Conservation (phyloP, 2,113 vertebrate genomes). For the Phainopepla nitens region DNA sequence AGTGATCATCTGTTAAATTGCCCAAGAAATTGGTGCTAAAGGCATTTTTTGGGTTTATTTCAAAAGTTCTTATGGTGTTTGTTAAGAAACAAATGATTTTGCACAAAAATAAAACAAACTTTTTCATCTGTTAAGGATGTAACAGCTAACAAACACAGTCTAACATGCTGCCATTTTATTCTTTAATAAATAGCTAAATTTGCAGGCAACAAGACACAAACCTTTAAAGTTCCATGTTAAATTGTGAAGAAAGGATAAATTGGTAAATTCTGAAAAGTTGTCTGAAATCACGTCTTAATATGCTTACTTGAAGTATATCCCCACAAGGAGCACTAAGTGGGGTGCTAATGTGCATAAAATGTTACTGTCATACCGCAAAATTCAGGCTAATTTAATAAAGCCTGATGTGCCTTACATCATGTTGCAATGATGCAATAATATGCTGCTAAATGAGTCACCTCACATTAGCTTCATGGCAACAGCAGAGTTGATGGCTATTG, state of each 20-base stretch:
- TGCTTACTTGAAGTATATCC: slow-evolving; percentile 32
- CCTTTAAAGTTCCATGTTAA: background rate
- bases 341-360: slow-evolving; percentile 60
- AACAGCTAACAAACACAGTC: background rate
- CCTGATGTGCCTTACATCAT: slow-evolving; percentile 71
- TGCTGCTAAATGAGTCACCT: slow-evolving; percentile 72
- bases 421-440: slow-evolving; percentile 74
- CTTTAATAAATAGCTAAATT: background rate
- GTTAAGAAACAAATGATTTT: background rate
- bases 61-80: background rate
- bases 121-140: background rate
- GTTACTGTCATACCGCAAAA: slow-evolving; percentile 63
- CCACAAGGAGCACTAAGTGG: slow-evolving; percentile 50
- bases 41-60: background rate
- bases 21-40: slow-evolving; percentile 22
- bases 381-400: slow-evolving; percentile 74
- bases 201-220: background rate
- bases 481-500: slow-evolving; percentile 65
- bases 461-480: slow-evolving; percentile 61
- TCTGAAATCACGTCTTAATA: slow-evolving; percentile 11
- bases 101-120: background rate
- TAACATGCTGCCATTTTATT: background rate
- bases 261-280: background rate
- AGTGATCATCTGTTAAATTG: slow-evolving; percentile 26
- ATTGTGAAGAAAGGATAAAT: background rate